Percentiles rank a stretch among this genome's conserved stretches.
Evolutionary conservation across 2,797 vertebrate species (phyloP).

Genomic region (Myotis daubentonii): DNA sequence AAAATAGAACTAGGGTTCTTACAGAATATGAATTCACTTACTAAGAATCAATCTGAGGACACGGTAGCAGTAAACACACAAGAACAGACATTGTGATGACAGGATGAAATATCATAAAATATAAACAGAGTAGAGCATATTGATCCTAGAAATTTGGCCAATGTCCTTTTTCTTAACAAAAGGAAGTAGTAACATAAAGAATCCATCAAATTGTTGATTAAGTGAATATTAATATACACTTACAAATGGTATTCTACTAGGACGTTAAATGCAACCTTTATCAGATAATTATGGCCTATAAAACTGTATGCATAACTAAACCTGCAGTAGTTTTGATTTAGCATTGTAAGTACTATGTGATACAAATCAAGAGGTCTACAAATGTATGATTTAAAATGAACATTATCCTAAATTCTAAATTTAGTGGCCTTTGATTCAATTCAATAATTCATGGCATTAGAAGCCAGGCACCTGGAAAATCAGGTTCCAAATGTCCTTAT

Average conservation of each 20-base stretch:
- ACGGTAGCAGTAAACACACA: fast-evolving
- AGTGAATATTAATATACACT: not conserved
- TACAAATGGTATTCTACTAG: not conserved
- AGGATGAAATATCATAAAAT: not conserved
- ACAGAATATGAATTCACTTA: not conserved
- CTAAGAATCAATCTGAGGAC: not conserved
- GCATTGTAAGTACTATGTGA: not conserved
- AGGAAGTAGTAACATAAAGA: not conserved
- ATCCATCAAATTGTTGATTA: not conserved
- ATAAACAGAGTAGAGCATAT: not conserved
- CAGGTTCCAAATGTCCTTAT: not conserved
- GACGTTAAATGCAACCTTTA: not conserved
- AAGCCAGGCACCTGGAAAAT: not conserved
- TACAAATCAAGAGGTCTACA: not conserved
- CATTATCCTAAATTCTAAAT: not conserved
- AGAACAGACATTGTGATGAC: not conserved
- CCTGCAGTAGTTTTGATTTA: not conserved
- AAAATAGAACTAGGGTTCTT: not conserved
- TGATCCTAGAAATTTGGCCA: not conserved
- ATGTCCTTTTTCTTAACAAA: not conserved
- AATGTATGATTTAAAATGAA: not conserved
- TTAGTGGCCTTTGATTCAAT: not conserved
- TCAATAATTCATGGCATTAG: not conserved
- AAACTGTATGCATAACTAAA: not conserved
- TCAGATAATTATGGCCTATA: not conserved